These are phyloP conservation scores for Temnothorax nylanderi DNA, from an alignment of 1,140 invertebrate species.

Conservation along the genomic window DNA sequence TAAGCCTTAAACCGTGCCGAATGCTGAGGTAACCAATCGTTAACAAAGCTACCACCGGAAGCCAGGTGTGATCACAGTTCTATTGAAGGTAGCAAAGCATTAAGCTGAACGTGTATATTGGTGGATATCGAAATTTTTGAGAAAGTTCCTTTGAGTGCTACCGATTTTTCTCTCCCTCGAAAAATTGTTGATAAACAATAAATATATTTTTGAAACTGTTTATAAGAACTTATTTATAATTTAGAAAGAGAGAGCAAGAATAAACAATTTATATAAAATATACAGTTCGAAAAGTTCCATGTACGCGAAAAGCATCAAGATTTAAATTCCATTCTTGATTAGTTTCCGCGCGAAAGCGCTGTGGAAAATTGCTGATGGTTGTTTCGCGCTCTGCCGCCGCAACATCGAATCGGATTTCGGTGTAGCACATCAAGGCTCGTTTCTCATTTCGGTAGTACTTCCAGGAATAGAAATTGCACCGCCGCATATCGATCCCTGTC, in stretches of 20 bases:
- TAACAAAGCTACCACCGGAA: constrained; percentile 62
- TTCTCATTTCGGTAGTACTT: constrained; percentile 43
- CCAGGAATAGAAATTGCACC: constrained; percentile 51
- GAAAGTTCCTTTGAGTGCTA: neutral
- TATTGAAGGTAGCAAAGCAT: neutral
- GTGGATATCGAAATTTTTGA: neutral
- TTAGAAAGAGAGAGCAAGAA: neutral
- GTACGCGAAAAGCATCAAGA: neutral
- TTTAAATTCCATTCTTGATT: constrained; percentile 30
- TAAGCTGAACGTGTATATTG: neutral
- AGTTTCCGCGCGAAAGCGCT: neutral
- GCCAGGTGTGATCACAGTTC: constrained; percentile 54
- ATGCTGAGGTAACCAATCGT: constrained; percentile 65
- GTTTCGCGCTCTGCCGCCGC: neutral
- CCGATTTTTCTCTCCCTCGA: neutral
- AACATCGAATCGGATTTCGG: constrained; percentile 41
- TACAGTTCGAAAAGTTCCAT: neutral
- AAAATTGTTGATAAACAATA: neutral
- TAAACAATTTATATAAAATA: neutral
- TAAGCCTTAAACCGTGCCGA: constrained; percentile 57
- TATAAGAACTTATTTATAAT: neutral
- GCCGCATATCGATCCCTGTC: constrained; percentile 25
- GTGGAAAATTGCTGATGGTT: constrained; percentile 17
- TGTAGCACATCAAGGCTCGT: constrained; percentile 27
- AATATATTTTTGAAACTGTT: neutral